Evolutionary conservation across 2,888 invertebrate species (phyloP).

Genomic region (Drosophila antonietae): DNA sequence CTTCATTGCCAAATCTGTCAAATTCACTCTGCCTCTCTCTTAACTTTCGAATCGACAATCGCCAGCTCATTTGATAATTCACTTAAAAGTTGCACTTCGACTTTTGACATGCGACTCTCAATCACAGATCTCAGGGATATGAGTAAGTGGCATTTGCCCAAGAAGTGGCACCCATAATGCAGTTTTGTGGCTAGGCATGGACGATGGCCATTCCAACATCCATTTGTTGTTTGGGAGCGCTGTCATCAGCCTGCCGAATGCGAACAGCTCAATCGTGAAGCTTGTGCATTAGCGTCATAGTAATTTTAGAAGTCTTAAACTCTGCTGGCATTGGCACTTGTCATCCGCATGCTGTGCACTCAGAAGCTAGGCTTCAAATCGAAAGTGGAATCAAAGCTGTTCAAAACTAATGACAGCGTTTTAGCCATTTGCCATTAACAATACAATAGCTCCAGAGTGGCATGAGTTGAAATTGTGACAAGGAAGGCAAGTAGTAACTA

Average conservation of each 20-base stretch:
- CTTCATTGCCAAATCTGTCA: not conserved
- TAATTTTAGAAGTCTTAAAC: constrained; percentile 13
- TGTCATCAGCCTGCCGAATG: constrained; percentile 42
- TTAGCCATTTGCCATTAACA: constrained; percentile 64
- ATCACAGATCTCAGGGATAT: constrained; percentile 12
- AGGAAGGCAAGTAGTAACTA: not conserved
- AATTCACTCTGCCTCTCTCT: too few relatives aligned
- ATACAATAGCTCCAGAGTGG: constrained; percentile 56
- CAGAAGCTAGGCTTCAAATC: constrained; percentile 9
- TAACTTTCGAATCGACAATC: constrained; percentile 5
- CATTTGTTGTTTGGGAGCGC: constrained; percentile 23
- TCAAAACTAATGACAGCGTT: constrained; percentile 57
- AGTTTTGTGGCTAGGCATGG: not conserved
- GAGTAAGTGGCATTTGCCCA: constrained; percentile 39
- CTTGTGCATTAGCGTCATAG: constrained; percentile 50
- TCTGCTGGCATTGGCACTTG: constrained; percentile 41
- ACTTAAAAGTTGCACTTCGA: constrained; percentile 26
- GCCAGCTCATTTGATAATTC: constrained; percentile 32
- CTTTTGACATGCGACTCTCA: constrained; percentile 20
- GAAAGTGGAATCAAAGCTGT: constrained; percentile 17
- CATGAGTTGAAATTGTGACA: not conserved
- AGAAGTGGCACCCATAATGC: constrained; percentile 24
- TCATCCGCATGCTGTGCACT: constrained; percentile 38
- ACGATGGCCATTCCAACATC: not conserved
- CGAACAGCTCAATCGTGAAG: constrained; percentile 12